Conservation (phyloP, 2,113 vertebrate genomes). For the Epinephelus cyanopodus region DNA sequence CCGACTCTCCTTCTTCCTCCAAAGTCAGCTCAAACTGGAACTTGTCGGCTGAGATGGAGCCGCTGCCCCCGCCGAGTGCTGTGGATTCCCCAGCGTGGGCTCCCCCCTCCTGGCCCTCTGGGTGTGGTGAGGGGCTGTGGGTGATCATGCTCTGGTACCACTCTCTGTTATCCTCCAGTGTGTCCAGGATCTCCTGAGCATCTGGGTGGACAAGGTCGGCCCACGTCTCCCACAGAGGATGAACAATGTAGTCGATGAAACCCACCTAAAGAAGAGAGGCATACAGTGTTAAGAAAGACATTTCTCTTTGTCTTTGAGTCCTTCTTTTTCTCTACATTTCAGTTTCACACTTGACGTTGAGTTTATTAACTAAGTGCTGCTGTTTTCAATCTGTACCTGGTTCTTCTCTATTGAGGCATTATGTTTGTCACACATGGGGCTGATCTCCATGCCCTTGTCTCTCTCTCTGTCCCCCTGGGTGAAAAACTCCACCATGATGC, state of each 20-base stretch:
- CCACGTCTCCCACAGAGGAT: conserved; percentile 96
- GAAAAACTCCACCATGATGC: conserved; percentile 95
- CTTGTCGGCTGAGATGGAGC: conserved; percentile 76
- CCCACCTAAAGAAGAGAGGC: conserved; percentile 85
- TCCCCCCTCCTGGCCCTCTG: conserved; percentile 37
- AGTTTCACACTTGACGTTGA: neutral
- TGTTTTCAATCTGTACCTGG: conserved; percentile 83
- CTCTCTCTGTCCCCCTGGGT: conserved; percentile 91
- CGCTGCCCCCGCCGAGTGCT: conserved; percentile 50
- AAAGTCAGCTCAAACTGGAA: conserved; percentile 90
- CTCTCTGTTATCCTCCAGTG: conserved; percentile 93
- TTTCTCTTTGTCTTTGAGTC: neutral
- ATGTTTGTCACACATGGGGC: conserved; percentile 96
- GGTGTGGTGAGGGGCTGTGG: conserved; percentile 85
- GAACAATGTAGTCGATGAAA: conserved; percentile 95
- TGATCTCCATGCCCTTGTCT: conserved; percentile 93
- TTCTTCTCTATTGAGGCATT: conserved; percentile 94
- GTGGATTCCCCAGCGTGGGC: conserved; percentile 56
- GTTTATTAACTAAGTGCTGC: neutral
- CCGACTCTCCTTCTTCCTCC: conserved; percentile 87
- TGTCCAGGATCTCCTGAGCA: conserved; percentile 93
- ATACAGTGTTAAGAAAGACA: neutral
- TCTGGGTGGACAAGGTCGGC: conserved; percentile 94
- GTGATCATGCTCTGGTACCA: conserved; percentile 97
- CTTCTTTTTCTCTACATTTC: neutral